phyloP scores from a whole-genome alignment of 1,140 invertebrate genomes.

The Hylyphantes graminicola region DNA sequence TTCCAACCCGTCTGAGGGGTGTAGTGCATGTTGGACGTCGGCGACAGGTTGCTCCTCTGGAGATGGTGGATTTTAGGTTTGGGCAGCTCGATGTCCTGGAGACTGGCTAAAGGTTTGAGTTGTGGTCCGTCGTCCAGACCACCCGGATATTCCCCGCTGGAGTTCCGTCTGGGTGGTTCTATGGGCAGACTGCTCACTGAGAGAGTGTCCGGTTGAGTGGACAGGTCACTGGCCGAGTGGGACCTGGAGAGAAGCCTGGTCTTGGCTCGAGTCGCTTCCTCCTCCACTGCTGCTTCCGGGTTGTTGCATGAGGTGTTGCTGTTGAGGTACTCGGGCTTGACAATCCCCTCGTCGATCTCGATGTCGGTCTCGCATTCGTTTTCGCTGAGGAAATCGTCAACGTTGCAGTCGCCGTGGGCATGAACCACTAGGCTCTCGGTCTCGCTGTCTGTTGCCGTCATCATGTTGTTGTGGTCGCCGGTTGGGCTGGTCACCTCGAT shows the following conservation, averaged over 20 bases:
- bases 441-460: constrained; percentile 22
- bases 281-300: background rate
- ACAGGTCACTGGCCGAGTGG: constrained; percentile 36
- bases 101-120: background rate
- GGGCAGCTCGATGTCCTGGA: constrained; percentile 30
- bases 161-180: constrained; percentile 44
- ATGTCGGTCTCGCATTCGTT: constrained; percentile 44
- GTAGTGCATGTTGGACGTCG: constrained; percentile 29
- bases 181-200: background rate
- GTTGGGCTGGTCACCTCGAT: background rate
- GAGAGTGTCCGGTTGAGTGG: background rate
- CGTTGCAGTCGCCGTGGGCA: constrained; percentile 13
- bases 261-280: constrained; percentile 10
- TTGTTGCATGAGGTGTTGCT: constrained; percentile 9
- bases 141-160: constrained; percentile 40
- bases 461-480: background rate
- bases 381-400: constrained; percentile 40
- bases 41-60: constrained; percentile 12
- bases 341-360: constrained; percentile 27
- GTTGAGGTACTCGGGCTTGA: constrained; percentile 15
- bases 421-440: constrained; percentile 42
- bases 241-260: constrained; percentile 46
- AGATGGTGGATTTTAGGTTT: constrained; percentile 18
- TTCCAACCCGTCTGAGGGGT: constrained; percentile 12
- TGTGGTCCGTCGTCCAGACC: background rate